These are phyloP conservation scores for Macroramphosus scolopax DNA, from an alignment of 2,797 vertebrate genomes.

Conservation along the genomic window DNA sequence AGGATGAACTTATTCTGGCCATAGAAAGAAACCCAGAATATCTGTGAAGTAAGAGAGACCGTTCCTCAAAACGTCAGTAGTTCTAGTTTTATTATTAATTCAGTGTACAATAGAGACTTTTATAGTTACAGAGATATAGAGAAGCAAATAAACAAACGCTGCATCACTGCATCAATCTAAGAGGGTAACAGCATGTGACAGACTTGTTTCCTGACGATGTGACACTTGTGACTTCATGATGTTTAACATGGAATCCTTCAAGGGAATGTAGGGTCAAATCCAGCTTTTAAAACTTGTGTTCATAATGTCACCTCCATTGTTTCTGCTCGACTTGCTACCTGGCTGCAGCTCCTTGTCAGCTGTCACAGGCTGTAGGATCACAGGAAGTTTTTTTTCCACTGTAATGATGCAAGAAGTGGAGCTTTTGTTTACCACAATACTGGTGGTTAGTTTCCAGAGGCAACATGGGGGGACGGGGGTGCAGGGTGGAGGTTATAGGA, in stretches of 20 bases:
- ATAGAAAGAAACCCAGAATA: too few species aligned
- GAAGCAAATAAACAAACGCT: slow-evolving; percentile 2
- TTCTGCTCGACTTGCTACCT: slow-evolving; percentile 42
- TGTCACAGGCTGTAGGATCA: slow-evolving; percentile 62
- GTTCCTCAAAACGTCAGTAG: too few species aligned
- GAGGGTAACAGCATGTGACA: slow-evolving; percentile 12
- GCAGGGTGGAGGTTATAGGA: too few species aligned
- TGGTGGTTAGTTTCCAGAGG: neutral
- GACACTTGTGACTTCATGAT: too few species aligned
- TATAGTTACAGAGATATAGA: too few species aligned
- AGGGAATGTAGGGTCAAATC: slow-evolving; percentile 28
- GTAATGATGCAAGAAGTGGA: slow-evolving; percentile 49
- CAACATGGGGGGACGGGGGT: too few species aligned
- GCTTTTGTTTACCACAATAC: slow-evolving; percentile 19
- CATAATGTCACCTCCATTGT: slow-evolving; percentile 32
- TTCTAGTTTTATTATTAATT: too few species aligned
- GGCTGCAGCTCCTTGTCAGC: slow-evolving; percentile 45
- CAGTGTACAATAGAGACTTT: too few species aligned
- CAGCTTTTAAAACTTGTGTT: slow-evolving; percentile 31
- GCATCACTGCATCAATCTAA: slow-evolving; percentile 17
- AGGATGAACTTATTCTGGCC: too few species aligned
- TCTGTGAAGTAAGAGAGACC: too few species aligned
- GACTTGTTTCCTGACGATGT: too few species aligned
- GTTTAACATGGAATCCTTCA: slow-evolving; percentile 21
- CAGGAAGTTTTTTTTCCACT: slow-evolving; percentile 3